phyloP scores from a whole-genome alignment of 2,113 vertebrate species.

The Sinocyclocheilus anshuiensis region DNA sequence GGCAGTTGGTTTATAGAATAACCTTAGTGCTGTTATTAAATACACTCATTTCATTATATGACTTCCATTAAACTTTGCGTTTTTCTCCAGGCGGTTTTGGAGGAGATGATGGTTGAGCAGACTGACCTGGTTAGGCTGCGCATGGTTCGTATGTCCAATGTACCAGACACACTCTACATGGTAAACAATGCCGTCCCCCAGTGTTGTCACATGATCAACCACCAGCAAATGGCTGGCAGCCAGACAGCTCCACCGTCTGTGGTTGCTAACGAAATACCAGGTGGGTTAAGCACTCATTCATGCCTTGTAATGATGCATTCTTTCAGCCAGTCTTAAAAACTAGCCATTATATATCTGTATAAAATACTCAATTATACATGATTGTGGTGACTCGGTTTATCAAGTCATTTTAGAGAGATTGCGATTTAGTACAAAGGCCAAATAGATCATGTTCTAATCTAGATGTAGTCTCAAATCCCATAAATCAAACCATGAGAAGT shows the following conservation, averaged over 20 bases:
- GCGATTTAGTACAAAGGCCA: neutral
- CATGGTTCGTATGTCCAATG: conserved; percentile 97
- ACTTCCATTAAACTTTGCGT: neutral
- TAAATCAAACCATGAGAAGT: neutral
- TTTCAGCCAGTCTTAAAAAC: neutral
- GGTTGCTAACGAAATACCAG: conserved; percentile 98
- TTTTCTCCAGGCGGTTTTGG: conserved; percentile 85
- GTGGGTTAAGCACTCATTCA: conserved; percentile 68
- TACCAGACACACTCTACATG: conserved; percentile 98
- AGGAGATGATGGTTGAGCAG: conserved; percentile 99
- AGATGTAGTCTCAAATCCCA: neutral
- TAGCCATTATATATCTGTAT: neutral
- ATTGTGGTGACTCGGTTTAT: neutral
- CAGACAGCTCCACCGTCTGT: conserved; percentile 88
- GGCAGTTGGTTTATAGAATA: neutral
- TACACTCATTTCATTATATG: neutral
- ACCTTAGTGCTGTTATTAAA: neutral
- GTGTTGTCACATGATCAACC: conserved; percentile 94
- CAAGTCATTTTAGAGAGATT: neutral
- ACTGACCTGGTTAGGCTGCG: conserved; percentile 92
- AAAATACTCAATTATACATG: neutral
- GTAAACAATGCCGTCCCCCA: conserved; percentile 93
- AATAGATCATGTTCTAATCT: neutral
- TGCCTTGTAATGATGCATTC: neutral
- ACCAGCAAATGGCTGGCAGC: conserved; percentile 89